A percentile compares a stretch with the other conserved stretches of the same genome.
Evolutionary conservation across 2,113 vertebrate genomes (phyloP).

Genomic region (Pyrgilauda ruficollis): DNA sequence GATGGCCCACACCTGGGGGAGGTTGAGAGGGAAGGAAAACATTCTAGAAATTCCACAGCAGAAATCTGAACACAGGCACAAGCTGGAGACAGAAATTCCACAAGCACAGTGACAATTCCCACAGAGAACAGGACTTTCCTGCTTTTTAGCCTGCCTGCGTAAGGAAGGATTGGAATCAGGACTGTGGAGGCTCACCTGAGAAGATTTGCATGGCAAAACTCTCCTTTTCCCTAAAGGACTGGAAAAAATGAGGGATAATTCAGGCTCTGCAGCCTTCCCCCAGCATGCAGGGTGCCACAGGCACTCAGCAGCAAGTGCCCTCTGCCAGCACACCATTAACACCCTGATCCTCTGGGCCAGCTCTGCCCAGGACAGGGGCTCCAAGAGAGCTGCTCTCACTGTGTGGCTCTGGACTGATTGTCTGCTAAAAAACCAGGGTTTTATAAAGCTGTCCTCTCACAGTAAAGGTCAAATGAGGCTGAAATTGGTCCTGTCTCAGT

Average conservation of each 20-base stretch:
- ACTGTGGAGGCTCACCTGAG: neutral
- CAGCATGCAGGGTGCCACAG: neutral
- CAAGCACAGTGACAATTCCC: neutral
- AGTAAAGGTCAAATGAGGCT: neutral
- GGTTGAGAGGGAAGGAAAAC: neutral
- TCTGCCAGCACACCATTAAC: neutral
- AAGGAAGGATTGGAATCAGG: neutral
- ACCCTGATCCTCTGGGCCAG: neutral
- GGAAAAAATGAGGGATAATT: neutral
- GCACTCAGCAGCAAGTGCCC: neutral
- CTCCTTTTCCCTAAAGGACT: neutral
- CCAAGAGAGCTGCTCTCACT: neutral
- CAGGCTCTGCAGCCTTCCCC: neutral
- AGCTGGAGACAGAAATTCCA: neutral
- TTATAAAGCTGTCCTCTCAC: neutral
- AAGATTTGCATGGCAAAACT: neutral
- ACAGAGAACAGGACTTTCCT: neutral
- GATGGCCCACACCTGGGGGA: neutral
- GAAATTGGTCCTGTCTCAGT: neutral
- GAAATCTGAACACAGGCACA: neutral
- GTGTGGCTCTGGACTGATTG: neutral
- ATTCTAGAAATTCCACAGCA: neutral
- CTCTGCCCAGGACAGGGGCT: neutral
- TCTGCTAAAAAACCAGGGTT: neutral
- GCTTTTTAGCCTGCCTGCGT: neutral